A percentile compares a stretch with the other conserved stretches of the same genome.
Conservation (phyloP, 2,797 vertebrate genomes). For the Hyperoplus immaculatus region DNA sequence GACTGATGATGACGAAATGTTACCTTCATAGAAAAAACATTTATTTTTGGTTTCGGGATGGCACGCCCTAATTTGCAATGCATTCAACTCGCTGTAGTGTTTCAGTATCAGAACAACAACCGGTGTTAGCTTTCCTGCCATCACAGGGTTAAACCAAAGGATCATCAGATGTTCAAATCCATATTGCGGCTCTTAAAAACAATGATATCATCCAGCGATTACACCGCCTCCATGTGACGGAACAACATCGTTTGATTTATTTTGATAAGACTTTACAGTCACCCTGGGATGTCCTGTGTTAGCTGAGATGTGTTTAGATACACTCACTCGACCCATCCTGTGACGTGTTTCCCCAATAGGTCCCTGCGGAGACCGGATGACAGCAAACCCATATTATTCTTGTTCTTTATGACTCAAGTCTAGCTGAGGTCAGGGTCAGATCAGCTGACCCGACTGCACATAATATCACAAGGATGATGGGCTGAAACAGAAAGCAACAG, state of each 20-base stretch:
- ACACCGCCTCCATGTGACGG: slow-evolving; percentile 10
- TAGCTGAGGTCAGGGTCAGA: slow-evolving; percentile 52
- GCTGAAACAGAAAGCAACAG: not conserved
- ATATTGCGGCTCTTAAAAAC: slow-evolving; percentile 44
- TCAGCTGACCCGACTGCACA: slow-evolving; percentile 14
- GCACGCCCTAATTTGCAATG: too few relatives aligned
- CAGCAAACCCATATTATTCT: slow-evolving; percentile 54
- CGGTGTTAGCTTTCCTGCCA: not conserved
- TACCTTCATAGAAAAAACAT: not conserved
- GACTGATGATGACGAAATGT: not conserved
- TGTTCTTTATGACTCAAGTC: slow-evolving; percentile 65
- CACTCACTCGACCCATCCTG: slow-evolving; percentile 74
- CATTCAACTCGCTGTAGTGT: too few relatives aligned
- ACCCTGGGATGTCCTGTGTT: slow-evolving; percentile 66
- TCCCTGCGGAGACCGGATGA: slow-evolving; percentile 70
- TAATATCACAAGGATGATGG: not conserved
- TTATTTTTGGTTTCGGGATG: too few relatives aligned
- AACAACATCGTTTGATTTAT: slow-evolving; percentile 54
- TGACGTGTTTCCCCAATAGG: slow-evolving; percentile 64
- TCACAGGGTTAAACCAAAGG: slow-evolving; percentile 10
- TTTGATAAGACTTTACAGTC: slow-evolving; percentile 71
- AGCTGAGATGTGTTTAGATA: slow-evolving; percentile 71
- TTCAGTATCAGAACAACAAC: not conserved
- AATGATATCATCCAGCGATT: slow-evolving; percentile 50
- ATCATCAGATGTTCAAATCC: slow-evolving; percentile 18